Evolutionary conservation across 2,797 vertebrate species (phyloP).

Genomic region (Dendrocincla tyrannina): DNA sequence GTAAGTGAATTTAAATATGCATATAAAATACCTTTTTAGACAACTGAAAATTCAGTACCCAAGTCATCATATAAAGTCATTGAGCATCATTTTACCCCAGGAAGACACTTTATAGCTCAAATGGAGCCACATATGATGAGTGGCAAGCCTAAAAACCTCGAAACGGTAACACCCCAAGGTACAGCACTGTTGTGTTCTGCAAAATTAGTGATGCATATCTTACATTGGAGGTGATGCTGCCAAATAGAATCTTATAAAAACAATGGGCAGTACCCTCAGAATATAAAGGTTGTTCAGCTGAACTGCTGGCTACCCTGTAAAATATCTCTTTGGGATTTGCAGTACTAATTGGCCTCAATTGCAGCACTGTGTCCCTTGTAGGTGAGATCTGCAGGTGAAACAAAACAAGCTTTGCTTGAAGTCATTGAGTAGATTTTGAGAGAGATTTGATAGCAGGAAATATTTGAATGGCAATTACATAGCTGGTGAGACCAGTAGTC

Average conservation of each 20-base stretch:
- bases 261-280: no score
- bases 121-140: background rate
- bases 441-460: background rate
- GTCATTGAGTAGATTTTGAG: background rate
- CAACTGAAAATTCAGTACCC: conserved; percentile 24
- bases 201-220: background rate
- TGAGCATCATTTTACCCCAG: conserved; percentile 3
- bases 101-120: conserved; percentile 39
- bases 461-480: background rate
- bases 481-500: background rate
- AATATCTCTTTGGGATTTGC: background rate
- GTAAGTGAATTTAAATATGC: background rate
- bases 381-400: background rate
- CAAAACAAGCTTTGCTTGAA: background rate
- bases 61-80: conserved; percentile 44
- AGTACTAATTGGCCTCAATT: background rate
- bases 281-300: background rate
- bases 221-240: background rate
- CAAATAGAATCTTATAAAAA: background rate
- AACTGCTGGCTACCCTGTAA: background rate
- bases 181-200: background rate
- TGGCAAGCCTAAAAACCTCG: background rate
- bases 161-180: background rate
- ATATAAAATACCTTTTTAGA: background rate
- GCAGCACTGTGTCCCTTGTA: background rate